Base-by-base conservation (phyloP, 37 sponge, comb jelly and placozoan genomes). In the Amphimedon queenslandica region DNA sequence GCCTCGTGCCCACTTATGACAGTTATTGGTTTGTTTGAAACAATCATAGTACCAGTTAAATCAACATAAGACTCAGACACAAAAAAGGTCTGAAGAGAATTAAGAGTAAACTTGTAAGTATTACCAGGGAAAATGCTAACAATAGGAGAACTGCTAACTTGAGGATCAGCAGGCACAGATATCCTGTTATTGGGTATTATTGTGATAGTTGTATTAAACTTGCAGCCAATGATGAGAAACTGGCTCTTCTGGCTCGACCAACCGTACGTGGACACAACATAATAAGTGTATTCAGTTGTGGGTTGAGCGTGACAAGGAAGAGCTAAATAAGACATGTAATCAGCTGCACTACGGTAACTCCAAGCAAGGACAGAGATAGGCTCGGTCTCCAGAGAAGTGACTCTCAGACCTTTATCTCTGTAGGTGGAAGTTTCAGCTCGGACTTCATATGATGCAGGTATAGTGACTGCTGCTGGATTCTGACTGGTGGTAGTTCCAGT, bases 1-100 rank as follows among this genome's bases (percentile, higher is more conserved):
- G 47, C 40, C 71, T 70, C 71, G 23, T 70, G 71, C 3, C 71
- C 71, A 70, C 71, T 42, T 6, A 70, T 42, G 3, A 70, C 71
- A 13, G 55, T 70, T 25, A 70, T 21, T 30, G 71, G 71, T 30
- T 70, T 40, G 53, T 70, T n/a, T 4, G 71, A 72, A 11, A 55
- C 34, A 8, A 72, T 72, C 25, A 56, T 72, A 6, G 73, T 57
- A 13, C 37, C 58, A 57, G 73, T 56, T 3, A 72, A 58, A 36
- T 72, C 73, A 53, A 42, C 73, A 72, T 24, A 8, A 57, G 53
- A 33, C 8, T 18, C 53, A 29, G 4, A 28, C 23, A 72, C 34
- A 29, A 72, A 38, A 10, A 56, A 20, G 5, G 73, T 72, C 38
- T 72, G 73, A 11, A 53, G 3, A 31, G 40, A 11, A 56, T 72